Base-by-base conservation (phyloP, 2,797 vertebrate species). In the Falco berigora region DNA sequence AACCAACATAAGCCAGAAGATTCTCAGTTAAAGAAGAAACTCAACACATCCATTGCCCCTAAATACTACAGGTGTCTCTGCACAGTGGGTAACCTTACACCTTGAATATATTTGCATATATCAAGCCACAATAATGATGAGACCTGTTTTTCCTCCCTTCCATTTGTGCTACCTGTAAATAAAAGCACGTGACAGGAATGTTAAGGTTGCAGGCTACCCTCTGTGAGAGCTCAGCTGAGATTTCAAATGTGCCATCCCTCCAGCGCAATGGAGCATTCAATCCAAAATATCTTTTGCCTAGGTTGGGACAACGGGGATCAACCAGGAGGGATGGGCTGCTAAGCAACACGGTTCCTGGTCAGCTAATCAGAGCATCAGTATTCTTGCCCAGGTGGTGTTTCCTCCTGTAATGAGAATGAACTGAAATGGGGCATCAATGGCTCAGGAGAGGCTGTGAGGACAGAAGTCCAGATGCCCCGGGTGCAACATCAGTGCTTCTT, bases 161-260 rank as follows among this genome's bases (percentile, higher is more conserved):
- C 90, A 91, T 96, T 97, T 97, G 92, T 93, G 93, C 91, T 96
- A 75, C 59, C 76, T 96, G 96, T 97, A 97, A 97, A 97, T 97
- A 96, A 97, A 98, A 97, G 86, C 93, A 95, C 12, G 61, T 92
- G 92, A 77, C 50, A 89, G 44, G 95, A 96, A 95, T 96, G 71
- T 76, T 94, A 94, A 96, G 72, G 88, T 71, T 88, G 53, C 63
- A 84, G 86, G 66, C 79, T 94, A 58, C 72, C 76, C 83, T 86
- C 46, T 38, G 73, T 0, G 8, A 87, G 74, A 67, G 49, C 76
- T 94, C 69, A 74, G 56, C 38, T 79, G 82, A 80, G 82, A 50
- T 83, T 95, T 96, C 61, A 88, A 59, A 86, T 36, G 28, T 59
- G 64, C 55, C 32, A 34, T 76, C 36, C 4, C 85, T 93, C 64